Evolutionary conservation across 2,797 vertebrate species (phyloP), one percentile per base, ranked within the genome.

Genomic region (Lacerta viridis): DNA sequence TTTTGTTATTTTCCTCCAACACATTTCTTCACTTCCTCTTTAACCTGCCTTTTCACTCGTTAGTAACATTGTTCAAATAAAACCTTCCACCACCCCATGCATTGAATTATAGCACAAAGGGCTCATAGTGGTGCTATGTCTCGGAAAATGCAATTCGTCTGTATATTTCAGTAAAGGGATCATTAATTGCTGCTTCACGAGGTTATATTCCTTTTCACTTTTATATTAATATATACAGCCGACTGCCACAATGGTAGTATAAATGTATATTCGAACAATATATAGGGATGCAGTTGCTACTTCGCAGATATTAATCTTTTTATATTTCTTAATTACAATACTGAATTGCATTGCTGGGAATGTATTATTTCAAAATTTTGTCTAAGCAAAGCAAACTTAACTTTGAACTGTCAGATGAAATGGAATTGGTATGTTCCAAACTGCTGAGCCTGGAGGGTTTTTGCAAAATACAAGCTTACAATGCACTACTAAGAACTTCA

Each of bases 101-200:
- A 50, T 41, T 75, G 69, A 89, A 84, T 80, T 80, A 89, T 80
- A 74, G 50, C 55, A 72, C 66, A 61, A 13, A 72, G 29, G 39
- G 39, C 39, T 7, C 20, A 89, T 78, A 41, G 7, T 86, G 11
- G 76, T 29, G 61, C 7, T 68, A 8, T 68, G 75, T 91, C 7
- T 3, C 78, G 75, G 50, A 7, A 80, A 85, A 81, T 76, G 55
- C 69, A 68, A 80, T 89, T 85, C 33, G 50, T 80, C 71, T 85
- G 69, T 89, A 85, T 85, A 85, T 85, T 81, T 89, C 83, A 50
- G 59, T 89, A 85, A 89, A 85, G 41, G 83, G 83, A 81, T 89
- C 69, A 89, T 89, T 89, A 85, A 85, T 81, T 89, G 69, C 71
- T 75, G 84, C 71, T 74, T 68, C 50, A 64, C 72, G 55, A 85